Conservation (phyloP, 2,797 vertebrate species). For the Crenuchus spilurus region DNA sequence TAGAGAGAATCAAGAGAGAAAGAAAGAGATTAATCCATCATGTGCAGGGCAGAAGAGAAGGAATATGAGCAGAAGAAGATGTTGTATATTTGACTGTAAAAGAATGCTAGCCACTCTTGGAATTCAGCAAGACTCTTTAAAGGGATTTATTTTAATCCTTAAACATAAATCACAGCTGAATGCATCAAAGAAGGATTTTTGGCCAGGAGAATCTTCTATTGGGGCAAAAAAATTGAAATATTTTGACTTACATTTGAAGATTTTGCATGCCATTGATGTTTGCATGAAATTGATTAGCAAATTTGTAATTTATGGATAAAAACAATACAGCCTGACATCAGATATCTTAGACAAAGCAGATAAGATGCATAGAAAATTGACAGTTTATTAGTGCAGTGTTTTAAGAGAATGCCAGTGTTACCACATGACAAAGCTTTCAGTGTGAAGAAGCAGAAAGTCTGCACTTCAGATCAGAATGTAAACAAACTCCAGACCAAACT, state of each 20-base stretch:
- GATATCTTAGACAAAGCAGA: too few relatives aligned
- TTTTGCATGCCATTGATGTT: background rate
- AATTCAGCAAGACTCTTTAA: conserved; percentile 69
- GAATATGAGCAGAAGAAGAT: conserved; percentile 61
- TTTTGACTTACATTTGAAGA: conserved; percentile 52
- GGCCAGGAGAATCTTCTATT: conserved; percentile 60
- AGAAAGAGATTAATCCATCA: conserved; percentile 64
- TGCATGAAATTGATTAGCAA: background rate
- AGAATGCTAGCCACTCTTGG: conserved; percentile 69
- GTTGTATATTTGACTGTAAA: conserved; percentile 66
- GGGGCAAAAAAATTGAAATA: conserved; percentile 66
- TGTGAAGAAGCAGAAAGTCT: too few relatives aligned
- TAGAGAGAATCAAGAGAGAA: conserved; percentile 38
- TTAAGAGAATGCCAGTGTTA: too few relatives aligned
- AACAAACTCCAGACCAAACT: too few relatives aligned
- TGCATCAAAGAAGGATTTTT: conserved; percentile 64
- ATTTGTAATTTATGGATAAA: too few relatives aligned
- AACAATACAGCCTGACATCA: too few relatives aligned
- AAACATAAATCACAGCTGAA: conserved; percentile 74
- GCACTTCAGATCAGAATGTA: too few relatives aligned
- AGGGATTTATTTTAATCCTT: conserved; percentile 74
- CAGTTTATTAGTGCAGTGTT: too few relatives aligned
- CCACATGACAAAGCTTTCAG: too few relatives aligned
- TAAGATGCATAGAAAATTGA: too few relatives aligned
- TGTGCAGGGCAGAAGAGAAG: conserved; percentile 61